Evolutionary conservation across 2,888 invertebrate genomes (phyloP), one percentile per base, ranked within the genome.

Genomic region (Drepanosiphum platanoidis): DNA sequence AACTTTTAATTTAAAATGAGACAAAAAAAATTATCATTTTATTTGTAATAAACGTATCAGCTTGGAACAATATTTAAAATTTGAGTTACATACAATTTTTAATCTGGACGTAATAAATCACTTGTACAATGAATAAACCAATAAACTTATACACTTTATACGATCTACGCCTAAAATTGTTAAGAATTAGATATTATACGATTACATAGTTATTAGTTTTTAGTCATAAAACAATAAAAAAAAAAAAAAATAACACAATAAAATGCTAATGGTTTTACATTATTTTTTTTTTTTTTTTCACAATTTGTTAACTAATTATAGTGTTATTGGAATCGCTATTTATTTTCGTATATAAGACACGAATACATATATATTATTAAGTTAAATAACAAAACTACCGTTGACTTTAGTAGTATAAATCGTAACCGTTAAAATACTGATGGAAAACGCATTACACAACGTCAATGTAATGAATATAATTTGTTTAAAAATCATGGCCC

Each of bases 11-110:
- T 81, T 61, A 71, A 81, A 81, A 81, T 71, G 52, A 81, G 71
- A 81, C 80, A 58, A 81, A 71, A 58, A 81, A 71, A 81, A 36
- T 70, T 39, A 81, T 81, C 58, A 71, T 81, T 81, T 71, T 81
- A 81, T 77, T 81, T 81, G 36, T 58, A 61, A 58, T 81, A 71
- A 81, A 81, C n/a, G 58, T 81, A 61, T 71, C 70, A 70, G 80
- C 30, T 81, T 71, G 71, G 81, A 81, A 81, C 81, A 71, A 81
- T 71, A 81, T 71, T 71, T 70, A 34, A 70, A 70, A 80, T 52
- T 70, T 70, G 32, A 79, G 68, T 80, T 70, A 80, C 79, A 68
- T 68, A 66, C 46, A 79, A 79, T 61, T 70, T 68, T 46, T 58
- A 30, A 68, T 71, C 22, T 18, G 22, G 30, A 81, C 39, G 22